These are phyloP conservation scores for Drosophila takahashii DNA, from an alignment of 1,140 invertebrate genomes.

Conservation along the genomic window DNA sequence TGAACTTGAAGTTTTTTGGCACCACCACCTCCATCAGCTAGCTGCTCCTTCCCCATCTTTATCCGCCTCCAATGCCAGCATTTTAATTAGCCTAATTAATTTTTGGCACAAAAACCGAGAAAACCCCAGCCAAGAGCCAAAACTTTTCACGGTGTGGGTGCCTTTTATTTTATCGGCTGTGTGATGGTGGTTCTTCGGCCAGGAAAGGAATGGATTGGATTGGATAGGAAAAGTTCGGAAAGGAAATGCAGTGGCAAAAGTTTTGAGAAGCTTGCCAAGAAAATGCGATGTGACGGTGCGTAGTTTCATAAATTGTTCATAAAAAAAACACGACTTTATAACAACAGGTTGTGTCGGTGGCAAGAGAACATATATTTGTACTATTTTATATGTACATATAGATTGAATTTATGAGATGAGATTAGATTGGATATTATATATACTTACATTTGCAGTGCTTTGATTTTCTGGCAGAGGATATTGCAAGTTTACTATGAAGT, in stretches of 20 bases:
- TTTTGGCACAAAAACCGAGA: slow-evolving; percentile 67
- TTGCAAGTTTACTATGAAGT: too few species aligned
- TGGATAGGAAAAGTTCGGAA: background rate
- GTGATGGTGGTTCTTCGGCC: background rate
- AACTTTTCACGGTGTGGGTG: slow-evolving; percentile 22
- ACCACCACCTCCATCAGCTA: background rate
- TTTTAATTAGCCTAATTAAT: slow-evolving; percentile 81
- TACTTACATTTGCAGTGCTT: too few species aligned
- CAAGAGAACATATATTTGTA: too few species aligned
- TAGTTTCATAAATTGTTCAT: slow-evolving; percentile 21
- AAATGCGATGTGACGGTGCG: slow-evolving; percentile 6
- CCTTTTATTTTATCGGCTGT: background rate
- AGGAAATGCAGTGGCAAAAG: slow-evolving; percentile 26
- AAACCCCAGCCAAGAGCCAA: slow-evolving; percentile 14
- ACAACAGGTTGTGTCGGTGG: slow-evolving; percentile 24
- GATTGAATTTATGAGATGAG: background rate
- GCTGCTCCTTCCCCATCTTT: background rate
- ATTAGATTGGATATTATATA: background rate
- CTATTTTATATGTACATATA: background rate
- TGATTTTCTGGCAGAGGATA: too few species aligned
- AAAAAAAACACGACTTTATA: slow-evolving; percentile 4
- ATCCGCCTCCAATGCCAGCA: slow-evolving; percentile 22
- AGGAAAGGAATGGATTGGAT: background rate
- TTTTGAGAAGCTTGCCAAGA: slow-evolving; percentile 27
- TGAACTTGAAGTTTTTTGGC: slow-evolving; percentile 66